phyloP scores from a whole-genome alignment of 1,140 invertebrate genomes.

The Subanguina moxae region DNA sequence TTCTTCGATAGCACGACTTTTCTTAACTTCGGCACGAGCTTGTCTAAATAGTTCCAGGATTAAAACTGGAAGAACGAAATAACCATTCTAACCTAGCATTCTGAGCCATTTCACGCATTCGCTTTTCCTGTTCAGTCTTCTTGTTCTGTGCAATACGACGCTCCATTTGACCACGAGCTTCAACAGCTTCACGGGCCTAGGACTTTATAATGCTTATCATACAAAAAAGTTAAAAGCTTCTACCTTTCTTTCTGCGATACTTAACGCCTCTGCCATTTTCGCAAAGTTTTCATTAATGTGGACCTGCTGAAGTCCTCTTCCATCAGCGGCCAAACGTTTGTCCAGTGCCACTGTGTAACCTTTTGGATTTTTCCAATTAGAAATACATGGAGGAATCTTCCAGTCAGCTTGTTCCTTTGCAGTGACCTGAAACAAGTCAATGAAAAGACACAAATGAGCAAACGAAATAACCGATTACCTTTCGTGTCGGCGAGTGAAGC shows the following conservation, averaged over 20 bases:
- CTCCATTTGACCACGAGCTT: slow-evolving; percentile 88
- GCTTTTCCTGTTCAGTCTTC: slow-evolving; percentile 96
- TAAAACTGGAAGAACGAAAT: neutral
- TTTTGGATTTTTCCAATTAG: slow-evolving; percentile 99
- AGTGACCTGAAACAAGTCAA: slow-evolving; percentile 7
- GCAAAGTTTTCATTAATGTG: slow-evolving; percentile 99
- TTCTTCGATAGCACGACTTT: slow-evolving; percentile 39
- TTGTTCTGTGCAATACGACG: slow-evolving; percentile 94
- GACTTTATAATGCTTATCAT: slow-evolving; percentile 35
- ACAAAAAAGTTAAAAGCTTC: slow-evolving; percentile 17
- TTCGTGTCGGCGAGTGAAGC: slow-evolving; percentile 91
- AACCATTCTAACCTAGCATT: slow-evolving; percentile 69
- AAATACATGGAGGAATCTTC: slow-evolving; percentile 99
- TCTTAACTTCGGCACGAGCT: slow-evolving; percentile 11
- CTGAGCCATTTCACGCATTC: slow-evolving; percentile 83
- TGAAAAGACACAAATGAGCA: slow-evolving; percentile 5
- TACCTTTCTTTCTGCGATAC: slow-evolving; percentile 90
- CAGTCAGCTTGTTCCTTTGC: slow-evolving; percentile 98
- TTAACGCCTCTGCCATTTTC: slow-evolving; percentile 90
- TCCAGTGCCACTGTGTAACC: slow-evolving; percentile 96
- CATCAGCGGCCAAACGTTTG: slow-evolving; percentile 94
- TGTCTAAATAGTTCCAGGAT: slow-evolving; percentile 1
- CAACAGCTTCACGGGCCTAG: slow-evolving; percentile 85
- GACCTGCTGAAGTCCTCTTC: slow-evolving; percentile 83
- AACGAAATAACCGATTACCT: slow-evolving; percentile 60